Evolutionary conservation across 2,113 vertebrate genomes (phyloP), one percentile per base, ranked within the genome.

Genomic region (Halichoeres trimaculatus): DNA sequence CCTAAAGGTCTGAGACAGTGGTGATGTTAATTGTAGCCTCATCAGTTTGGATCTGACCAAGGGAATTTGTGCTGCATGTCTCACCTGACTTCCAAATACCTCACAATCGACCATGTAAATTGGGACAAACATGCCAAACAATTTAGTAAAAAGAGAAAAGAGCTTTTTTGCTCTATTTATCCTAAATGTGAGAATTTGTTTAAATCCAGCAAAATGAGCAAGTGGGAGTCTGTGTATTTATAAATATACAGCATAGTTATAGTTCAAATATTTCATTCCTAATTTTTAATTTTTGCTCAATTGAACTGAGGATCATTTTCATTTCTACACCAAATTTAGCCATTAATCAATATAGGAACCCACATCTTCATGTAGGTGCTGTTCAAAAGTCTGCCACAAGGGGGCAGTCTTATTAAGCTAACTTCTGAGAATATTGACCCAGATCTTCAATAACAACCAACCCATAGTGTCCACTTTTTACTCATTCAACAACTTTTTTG

Each of bases 341-440:
- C 41, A 43, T 43, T 16, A 7, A 47, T n/a, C 2, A 2, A 4
- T n/a, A 47, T 19, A 17, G 41, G 16, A 16, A 43, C 17, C 8
- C 8, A 47, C 43, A 47, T 8, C 2, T 14, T 20, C 1, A 38
- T 9, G 0, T 10, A 36, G 51, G 0, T 20, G 8, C 7, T 63
- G 38, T 83, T 59, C 26, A 22, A 38, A 17, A 48, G 0, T 52
- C 23, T 8, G 61, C 87, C 90, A 93, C 85, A 86, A 59, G 89
- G 47, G 79, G 90, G 87, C 89, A 90, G 70, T 41, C 24, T 85
- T 12, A 38, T 1, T 11, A 6, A 45, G 43, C 70, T 26, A 53
- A 36, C 26, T 64, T 47, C 13, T 16, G 54, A 4, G 23, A 7
- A 60, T 17, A 0, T 12, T 50, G 14, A 17, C 16, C 41, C n/a